Base-by-base conservation (phyloP, 2,113 vertebrate species). In the Atherinomorus stipes region DNA sequence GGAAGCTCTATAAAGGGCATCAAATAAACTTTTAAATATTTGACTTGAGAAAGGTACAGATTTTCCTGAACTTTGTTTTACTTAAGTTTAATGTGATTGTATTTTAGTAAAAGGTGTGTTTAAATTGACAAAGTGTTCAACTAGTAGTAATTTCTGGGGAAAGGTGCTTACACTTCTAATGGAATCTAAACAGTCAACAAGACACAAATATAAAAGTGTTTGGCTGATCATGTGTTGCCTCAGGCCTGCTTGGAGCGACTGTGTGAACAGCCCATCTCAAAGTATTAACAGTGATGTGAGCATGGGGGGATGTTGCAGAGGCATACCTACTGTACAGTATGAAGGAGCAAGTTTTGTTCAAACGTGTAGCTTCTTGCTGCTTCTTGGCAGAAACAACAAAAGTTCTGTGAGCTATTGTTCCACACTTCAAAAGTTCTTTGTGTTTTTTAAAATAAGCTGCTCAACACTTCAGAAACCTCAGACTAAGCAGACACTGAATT, bases 251-350 rank as follows among this genome's bases (percentile, higher is more conserved):
- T 26, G 56, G 44, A 81, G 76, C 26, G 1, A 4, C 52, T 13
- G 37, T 61, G 65, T 69, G 53, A 84, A 73, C 72, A 71, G 59
- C 49, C 67, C 71, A 53, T 70, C 72, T 73, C 28, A n/a, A 50
- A 80, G 86, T 67, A 73, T 84, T 67, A 73, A 84, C 72, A 60
- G 52, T 25, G 16, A 59, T 70, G 50, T 52, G 65, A 18, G 28
- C 59, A 72, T 51, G 16, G 49, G 42, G 49, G 26, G 40, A 79
- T 61, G 44, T 40, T 67, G 49, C 19, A 53, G 53, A 76, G 57
- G 34, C 45, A 50, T 8, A 63, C 22, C 47, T 22, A n/a, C n/a
- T n/a, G n/a, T n/a, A n/a, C n/a, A n/a, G n/a, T n/a, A 7, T 9
- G 4, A 18, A 64, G 19, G 61, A 18, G 10, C 2, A 13, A 62